Base-by-base conservation (phyloP, 1,140 invertebrate species). In the Diplogasteroides magnus region DNA sequence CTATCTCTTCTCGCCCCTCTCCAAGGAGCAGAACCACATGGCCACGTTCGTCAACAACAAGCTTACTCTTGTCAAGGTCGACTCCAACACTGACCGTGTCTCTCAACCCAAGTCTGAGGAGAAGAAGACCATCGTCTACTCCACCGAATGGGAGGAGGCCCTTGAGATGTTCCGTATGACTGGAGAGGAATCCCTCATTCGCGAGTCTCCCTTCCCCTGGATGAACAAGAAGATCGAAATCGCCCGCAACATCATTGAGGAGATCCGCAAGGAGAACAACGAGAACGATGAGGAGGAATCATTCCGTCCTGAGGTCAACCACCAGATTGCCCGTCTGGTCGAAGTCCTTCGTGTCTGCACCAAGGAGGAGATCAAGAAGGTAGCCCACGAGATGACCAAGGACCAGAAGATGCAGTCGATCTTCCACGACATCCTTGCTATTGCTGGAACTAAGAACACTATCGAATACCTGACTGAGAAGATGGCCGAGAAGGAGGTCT, bases 141-240 rank as follows among this genome's bases (percentile, higher is more conserved):
- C 61, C 58, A 70, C 31, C 26, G 28, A 57, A 1, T 67, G 48
- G 57, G 69, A 71, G 26, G 27, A 67, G 31, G n/a, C 48, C 23
- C 29, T 69, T n/a, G 75, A 77, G 59, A 55, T 66, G 2, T 77
- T 74, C 75, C 48, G 57, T 19, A 67, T 57, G 62, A 67, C 73
- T 19, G 75, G 75, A 67, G 67, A 77, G 31, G 69, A 76, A 26
- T n/a, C 71, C 58, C 71, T 60, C 62, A 56, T 75, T 31, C 58
- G 67, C 3, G 31, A 62, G 2, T 61, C 64, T 26, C 31, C 57
- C 19, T 28, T 68, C 27, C 56, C 48, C 23, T 68, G 76, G 59
- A 60, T 72, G 26, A 64, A 72, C 26, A 71, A 76, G 63, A 72
- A 77, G 29, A 27, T 68, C n/a, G 31, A 76, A 26, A 31, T 37